phyloP scores from a whole-genome alignment of 37 sponge, comb jelly and placozoan species.

The Amphimedon queenslandica region DNA sequence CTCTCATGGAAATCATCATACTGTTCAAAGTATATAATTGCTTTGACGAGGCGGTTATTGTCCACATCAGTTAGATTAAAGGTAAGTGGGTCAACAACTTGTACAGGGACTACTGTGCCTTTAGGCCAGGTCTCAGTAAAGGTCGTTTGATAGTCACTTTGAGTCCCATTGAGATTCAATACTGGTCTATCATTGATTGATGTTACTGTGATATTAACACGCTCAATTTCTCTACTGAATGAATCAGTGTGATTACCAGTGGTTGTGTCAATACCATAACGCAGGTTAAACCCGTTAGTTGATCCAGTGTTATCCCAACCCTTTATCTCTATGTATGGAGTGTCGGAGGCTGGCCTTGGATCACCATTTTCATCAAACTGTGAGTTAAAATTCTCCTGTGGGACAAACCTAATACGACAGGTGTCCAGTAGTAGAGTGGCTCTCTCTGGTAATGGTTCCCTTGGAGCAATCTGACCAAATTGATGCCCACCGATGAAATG shows the following conservation, averaged over 20 bases:
- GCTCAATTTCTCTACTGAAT: slow-evolving; percentile 60
- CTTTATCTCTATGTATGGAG: slow-evolving; percentile 64
- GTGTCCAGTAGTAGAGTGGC: slow-evolving; percentile 62
- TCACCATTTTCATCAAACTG: slow-evolving; percentile 56
- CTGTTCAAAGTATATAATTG: slow-evolving; percentile 34
- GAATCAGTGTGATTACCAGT: slow-evolving; percentile 74
- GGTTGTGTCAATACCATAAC: slow-evolving; percentile 70
- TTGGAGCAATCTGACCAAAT: slow-evolving; percentile 65
- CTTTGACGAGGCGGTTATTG: slow-evolving; percentile 42
- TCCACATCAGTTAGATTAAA: slow-evolving; percentile 65
- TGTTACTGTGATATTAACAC: slow-evolving; percentile 37
- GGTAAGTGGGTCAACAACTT: slow-evolving; percentile 25
- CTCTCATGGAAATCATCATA: slow-evolving; percentile 43
- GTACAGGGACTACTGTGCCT: slow-evolving; percentile 55
- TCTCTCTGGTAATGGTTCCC: slow-evolving; percentile 33
- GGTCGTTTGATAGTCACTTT: slow-evolving; percentile 16
- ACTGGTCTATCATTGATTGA: slow-evolving; percentile 56
- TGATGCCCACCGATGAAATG: slow-evolving; percentile 55
- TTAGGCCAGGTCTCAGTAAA: slow-evolving; percentile 76
- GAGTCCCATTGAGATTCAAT: slow-evolving; percentile 26
- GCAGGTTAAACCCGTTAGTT: slow-evolving; percentile 30
- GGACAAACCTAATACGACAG: slow-evolving; percentile 72
- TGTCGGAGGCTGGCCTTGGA: slow-evolving; percentile 38
- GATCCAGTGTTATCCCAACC: slow-evolving; percentile 75
- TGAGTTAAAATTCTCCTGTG: slow-evolving; percentile 69